Conservation (phyloP, 2,113 vertebrate genomes). For the Donacobius atricapilla region DNA sequence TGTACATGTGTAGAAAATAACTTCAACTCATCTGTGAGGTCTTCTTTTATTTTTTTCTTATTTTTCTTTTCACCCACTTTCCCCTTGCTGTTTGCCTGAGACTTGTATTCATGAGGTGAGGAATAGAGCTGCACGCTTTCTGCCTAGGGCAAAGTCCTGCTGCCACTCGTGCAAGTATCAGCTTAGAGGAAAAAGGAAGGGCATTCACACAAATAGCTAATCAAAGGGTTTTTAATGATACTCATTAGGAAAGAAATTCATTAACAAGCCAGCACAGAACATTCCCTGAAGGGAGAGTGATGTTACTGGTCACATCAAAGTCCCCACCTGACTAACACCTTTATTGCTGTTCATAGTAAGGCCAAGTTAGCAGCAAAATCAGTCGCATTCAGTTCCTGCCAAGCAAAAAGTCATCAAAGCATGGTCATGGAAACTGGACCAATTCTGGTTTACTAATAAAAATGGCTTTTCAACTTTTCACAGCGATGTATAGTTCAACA, state of each 20-base stretch:
- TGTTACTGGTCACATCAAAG: slow-evolving; percentile 61
- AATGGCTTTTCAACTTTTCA: slow-evolving; percentile 1
- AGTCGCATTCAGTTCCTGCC: slow-evolving; percentile 42
- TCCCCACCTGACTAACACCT: slow-evolving; percentile 54
- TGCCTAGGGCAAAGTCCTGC: neutral
- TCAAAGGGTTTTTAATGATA: slow-evolving; percentile 68
- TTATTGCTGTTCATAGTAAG: slow-evolving; percentile 64
- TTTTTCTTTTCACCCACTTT: neutral
- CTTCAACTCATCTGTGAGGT: neutral
- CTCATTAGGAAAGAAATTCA: slow-evolving; percentile 69
- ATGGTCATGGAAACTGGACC: neutral
- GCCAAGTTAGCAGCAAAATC: slow-evolving; percentile 56
- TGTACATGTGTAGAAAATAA: neutral
- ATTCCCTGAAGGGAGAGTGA: slow-evolving; percentile 62
- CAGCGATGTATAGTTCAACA: neutral
- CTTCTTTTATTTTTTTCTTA: neutral
- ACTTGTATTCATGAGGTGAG: neutral
- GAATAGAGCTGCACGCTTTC: neutral
- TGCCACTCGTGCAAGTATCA: neutral
- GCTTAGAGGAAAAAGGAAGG: slow-evolving; percentile 54
- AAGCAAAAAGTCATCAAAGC: slow-evolving; percentile 29
- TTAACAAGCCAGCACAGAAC: slow-evolving; percentile 67
- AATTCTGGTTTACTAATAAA: neutral
- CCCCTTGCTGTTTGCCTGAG: neutral
- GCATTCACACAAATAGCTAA: slow-evolving; percentile 65